Evolutionary conservation across 1,140 invertebrate species (phyloP).

Genomic region (Caenorhabditis tropicalis): DNA sequence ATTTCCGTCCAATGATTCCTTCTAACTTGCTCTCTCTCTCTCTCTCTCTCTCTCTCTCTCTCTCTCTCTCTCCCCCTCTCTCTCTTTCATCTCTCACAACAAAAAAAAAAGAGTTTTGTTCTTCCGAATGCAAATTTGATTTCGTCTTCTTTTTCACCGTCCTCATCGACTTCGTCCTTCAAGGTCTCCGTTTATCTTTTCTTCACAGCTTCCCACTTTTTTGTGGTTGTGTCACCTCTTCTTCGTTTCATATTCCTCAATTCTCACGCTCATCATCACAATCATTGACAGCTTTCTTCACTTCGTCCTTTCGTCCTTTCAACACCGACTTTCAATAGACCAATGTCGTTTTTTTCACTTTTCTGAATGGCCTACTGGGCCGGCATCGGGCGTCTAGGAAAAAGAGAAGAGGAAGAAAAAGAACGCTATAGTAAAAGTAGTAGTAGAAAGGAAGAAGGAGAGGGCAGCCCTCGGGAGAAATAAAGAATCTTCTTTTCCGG

Average conservation of each 20-base stretch:
- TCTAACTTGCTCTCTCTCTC: too few relatives aligned
- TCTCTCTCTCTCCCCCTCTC: not conserved
- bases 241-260: constrained; percentile 6
- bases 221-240: constrained; percentile 13
- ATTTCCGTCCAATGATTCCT: not conserved
- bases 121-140: constrained; percentile 37
- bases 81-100: not conserved
- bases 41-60: not conserved
- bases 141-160: not conserved
- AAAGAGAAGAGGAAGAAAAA: too few relatives aligned
- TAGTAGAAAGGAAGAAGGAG: too few relatives aligned
- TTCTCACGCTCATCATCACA: constrained; percentile 43
- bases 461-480: constrained; percentile 7
- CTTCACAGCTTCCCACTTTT: constrained; percentile 4
- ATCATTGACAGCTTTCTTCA: not conserved
- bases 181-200: constrained; percentile 20
- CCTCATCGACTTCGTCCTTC: not conserved
- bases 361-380: constrained; percentile 22
- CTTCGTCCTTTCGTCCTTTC: constrained; percentile 9
- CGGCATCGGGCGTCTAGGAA: not conserved
- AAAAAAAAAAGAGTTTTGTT: not conserved
- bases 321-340: constrained; percentile 32
- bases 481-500: not conserved
- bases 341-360: not conserved
- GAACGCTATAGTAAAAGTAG: constrained; percentile 22